These are phyloP conservation scores for Orchesellides sinensis DNA, from an alignment of 2,888 invertebrate genomes.

Conservation along the genomic window DNA sequence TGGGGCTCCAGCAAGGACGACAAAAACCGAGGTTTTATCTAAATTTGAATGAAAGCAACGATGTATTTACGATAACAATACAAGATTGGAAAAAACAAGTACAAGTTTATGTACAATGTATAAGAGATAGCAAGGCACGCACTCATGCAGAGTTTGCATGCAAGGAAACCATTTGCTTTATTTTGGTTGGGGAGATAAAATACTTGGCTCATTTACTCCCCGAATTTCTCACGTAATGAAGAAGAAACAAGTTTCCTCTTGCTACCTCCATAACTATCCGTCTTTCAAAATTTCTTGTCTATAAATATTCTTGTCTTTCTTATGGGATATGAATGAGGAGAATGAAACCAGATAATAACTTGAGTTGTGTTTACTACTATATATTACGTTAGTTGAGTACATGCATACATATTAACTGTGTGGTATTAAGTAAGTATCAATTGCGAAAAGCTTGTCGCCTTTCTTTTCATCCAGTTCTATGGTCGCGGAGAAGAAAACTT, in stretches of 20 bases:
- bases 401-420: too few species aligned
- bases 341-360: conserved; percentile 40
- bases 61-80: conserved; percentile 43
- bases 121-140: neutral
- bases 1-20: neutral
- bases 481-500: conserved; percentile 43
- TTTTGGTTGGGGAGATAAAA: conserved; percentile 40
- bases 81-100: conserved; percentile 34
- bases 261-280: conserved; percentile 33
- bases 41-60: conserved; percentile 45
- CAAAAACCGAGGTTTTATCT: conserved; percentile 30
- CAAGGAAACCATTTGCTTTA: conserved; percentile 55
- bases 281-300: conserved; percentile 22
- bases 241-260: conserved; percentile 40
- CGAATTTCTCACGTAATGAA: conserved; percentile 44
- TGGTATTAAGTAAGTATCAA: conserved; percentile 18
- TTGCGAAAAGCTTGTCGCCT: conserved; percentile 52
- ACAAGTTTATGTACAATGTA: neutral
- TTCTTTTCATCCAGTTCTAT: conserved; percentile 39
- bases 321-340: conserved; percentile 18
- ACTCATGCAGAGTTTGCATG: conserved; percentile 30
- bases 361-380: conserved; percentile 2
- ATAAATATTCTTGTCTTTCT: conserved; percentile 39
- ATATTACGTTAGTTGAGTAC: neutral
- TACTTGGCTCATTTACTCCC: conserved; percentile 55